These are phyloP conservation scores for Microtus montanus DNA, from an alignment of 2,113 vertebrate species.

Conservation along the genomic window DNA sequence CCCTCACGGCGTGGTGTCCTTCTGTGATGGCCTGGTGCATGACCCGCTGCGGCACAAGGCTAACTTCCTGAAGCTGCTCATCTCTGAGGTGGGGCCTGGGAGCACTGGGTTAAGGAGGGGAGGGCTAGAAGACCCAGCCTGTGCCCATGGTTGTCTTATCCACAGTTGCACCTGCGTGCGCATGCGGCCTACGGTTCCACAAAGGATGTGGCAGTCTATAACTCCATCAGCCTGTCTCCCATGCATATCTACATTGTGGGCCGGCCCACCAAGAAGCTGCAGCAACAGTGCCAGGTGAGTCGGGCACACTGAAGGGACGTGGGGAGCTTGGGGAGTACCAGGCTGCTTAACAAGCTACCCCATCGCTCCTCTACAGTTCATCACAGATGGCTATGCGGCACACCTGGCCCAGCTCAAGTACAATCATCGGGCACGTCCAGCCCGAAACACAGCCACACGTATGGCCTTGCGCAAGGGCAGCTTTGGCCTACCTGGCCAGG, in stretches of 20 bases:
- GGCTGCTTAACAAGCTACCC: fast-evolving
- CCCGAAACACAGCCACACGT: slow-evolving; percentile 91
- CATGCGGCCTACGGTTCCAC: slow-evolving; percentile 96
- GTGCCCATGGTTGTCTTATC: not conserved
- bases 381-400: slow-evolving; percentile 95
- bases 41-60: slow-evolving; percentile 98
- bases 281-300: slow-evolving; percentile 96
- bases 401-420: slow-evolving; percentile 98
- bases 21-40: slow-evolving; percentile 97
- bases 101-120: fast-evolving
- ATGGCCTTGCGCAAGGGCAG: slow-evolving; percentile 98
- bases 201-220: slow-evolving; percentile 97
- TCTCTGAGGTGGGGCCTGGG: slow-evolving; percentile 81
- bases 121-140: fast-evolving
- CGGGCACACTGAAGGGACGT: fast-evolving
- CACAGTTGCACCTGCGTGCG: slow-evolving; percentile 94
- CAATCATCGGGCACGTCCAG: slow-evolving; percentile 92
- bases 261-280: slow-evolving; percentile 96
- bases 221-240: slow-evolving; percentile 92
- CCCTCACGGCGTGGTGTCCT: slow-evolving; percentile 97
- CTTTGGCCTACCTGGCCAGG: slow-evolving; percentile 93
- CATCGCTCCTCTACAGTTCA: slow-evolving; percentile 88
- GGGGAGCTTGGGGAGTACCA: fast-evolving
- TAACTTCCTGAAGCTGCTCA: slow-evolving; percentile 96
- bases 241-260: slow-evolving; percentile 98